Evolutionary conservation across 2,797 vertebrate species (phyloP).

Genomic region (Bradypodion ventrale): DNA sequence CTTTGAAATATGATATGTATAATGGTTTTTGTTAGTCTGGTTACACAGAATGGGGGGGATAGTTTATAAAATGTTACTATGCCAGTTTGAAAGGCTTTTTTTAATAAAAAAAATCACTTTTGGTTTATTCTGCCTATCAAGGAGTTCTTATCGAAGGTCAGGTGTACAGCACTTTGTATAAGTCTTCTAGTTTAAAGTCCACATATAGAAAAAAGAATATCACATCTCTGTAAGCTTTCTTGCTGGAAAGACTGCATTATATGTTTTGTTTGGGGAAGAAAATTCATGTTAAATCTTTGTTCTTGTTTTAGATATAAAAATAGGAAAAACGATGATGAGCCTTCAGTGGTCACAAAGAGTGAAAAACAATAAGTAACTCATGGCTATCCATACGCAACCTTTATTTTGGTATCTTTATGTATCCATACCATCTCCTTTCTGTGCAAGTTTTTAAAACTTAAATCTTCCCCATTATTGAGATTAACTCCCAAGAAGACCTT

Average conservation of each 20-base stretch:
- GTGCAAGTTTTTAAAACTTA: not conserved
- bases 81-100: not conserved
- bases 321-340: constrained; percentile 40
- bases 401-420: constrained; percentile 25
- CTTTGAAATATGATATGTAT: not conserved
- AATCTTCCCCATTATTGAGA: no score
- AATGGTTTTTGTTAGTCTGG: not conserved
- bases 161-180: not conserved
- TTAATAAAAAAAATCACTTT: not conserved
- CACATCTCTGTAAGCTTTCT: not conserved
- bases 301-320: constrained; percentile 65
- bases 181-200: not conserved
- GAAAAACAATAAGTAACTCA: constrained; percentile 65
- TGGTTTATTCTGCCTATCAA: not conserved
- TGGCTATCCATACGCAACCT: constrained; percentile 45
- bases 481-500: not conserved
- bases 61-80: not conserved
- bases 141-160: not conserved
- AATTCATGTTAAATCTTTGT: constrained; percentile 44
- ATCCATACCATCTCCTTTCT: constrained; percentile 15
- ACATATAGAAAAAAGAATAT: no score
- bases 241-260: not conserved
- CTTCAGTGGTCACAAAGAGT: constrained; percentile 46
- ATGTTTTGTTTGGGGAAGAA: not conserved
- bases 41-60: not conserved